A percentile compares a stretch with the other conserved stretches of the same genome.
Conservation (phyloP, 2,113 vertebrate genomes). For the Hiodon tergisus region DNA sequence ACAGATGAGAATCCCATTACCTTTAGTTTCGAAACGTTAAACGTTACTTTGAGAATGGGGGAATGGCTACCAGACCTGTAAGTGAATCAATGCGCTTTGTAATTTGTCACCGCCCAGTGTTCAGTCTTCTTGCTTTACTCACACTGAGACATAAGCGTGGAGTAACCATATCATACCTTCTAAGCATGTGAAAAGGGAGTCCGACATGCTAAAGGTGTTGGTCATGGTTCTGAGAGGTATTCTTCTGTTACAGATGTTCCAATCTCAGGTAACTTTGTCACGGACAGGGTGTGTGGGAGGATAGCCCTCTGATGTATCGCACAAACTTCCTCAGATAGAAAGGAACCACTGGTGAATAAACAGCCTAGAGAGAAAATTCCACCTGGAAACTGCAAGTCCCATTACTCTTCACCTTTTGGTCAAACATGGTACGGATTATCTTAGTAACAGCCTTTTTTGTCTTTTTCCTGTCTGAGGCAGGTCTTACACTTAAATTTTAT, state of each 20-base stretch:
- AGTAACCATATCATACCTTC: background rate
- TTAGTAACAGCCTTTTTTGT: conserved; percentile 72
- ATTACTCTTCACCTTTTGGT: conserved; percentile 51
- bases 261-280: conserved; percentile 31
- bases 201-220: conserved; percentile 28
- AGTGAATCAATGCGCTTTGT: conserved; percentile 3
- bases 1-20: background rate
- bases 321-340: conserved; percentile 58
- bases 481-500: conserved; percentile 62
- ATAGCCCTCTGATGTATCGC: conserved; percentile 48
- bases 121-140: background rate
- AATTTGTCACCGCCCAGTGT: background rate
- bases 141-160: background rate
- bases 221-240: conserved; percentile 26
- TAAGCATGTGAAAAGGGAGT: background rate
- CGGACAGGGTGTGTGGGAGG: conserved; percentile 20
- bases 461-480: conserved; percentile 49
- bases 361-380: conserved; percentile 54
- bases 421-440: conserved; percentile 75
- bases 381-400: conserved; percentile 64
- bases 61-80: conserved; percentile 4
- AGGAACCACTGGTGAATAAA: conserved; percentile 56
- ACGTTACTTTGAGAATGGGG: background rate
- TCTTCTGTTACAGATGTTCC: background rate
- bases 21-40: background rate